Conservation (phyloP, 2,888 invertebrate species). For the Melipona beecheii region DNA sequence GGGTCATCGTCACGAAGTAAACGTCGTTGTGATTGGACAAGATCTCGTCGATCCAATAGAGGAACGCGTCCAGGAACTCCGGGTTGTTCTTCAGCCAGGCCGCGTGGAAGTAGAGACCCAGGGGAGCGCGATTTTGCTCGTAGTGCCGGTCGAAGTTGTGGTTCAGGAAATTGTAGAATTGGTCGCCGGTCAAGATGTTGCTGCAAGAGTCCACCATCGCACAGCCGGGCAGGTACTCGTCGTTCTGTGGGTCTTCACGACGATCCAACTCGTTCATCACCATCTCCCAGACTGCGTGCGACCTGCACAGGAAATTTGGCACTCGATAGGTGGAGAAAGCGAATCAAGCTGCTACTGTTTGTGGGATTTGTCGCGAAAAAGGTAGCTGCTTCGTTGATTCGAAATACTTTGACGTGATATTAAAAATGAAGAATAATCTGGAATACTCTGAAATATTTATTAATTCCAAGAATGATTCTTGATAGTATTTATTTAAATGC, state of each 20-base stretch:
- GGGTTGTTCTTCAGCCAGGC: slow-evolving; percentile 97
- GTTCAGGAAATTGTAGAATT: slow-evolving; percentile 96
- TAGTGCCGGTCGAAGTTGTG: slow-evolving; percentile 97
- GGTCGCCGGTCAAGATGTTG: slow-evolving; percentile 95
- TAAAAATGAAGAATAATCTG: no score
- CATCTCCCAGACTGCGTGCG: slow-evolving; percentile 98
- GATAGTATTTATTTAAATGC: not conserved
- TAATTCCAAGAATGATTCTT: not conserved
- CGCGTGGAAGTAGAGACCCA: slow-evolving; percentile 96
- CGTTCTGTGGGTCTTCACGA: slow-evolving; percentile 94
- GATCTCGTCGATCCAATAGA: slow-evolving; percentile 96
- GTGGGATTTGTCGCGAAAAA: not conserved
- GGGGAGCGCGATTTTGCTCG: slow-evolving; percentile 94
- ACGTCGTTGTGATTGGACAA: slow-evolving; percentile 94
- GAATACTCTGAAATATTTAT: no score
- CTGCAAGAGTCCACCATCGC: slow-evolving; percentile 98
- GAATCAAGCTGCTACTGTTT: not conserved
- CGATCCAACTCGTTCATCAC: slow-evolving; percentile 97
- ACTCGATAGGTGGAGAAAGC: not conserved
- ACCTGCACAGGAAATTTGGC: slow-evolving; percentile 78
- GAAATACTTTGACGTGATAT: not conserved
- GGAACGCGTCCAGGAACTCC: slow-evolving; percentile 95
- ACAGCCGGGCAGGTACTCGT: slow-evolving; percentile 95
- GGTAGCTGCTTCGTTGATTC: not conserved
- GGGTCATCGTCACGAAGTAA: slow-evolving; percentile 98